Evolutionary conservation across 1,140 invertebrate genomes (phyloP).

Genomic region (Meloidogyne chitwoodi): DNA sequence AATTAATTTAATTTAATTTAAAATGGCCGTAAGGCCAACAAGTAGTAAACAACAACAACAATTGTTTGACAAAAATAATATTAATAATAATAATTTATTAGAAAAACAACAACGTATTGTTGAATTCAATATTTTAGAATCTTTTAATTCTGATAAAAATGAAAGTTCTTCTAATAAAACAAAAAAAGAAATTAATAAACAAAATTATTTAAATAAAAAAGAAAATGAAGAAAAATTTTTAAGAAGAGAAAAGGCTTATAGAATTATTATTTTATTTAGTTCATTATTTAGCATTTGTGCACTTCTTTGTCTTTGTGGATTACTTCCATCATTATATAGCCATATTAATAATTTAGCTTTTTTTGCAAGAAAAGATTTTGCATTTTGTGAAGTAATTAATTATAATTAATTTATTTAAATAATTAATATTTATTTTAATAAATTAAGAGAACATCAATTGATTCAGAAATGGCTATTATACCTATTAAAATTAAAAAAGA

Average conservation of each 20-base stretch:
- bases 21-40: not conserved
- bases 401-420: not conserved
- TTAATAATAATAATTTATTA: not conserved
- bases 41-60: not conserved
- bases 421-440: not conserved
- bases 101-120: not conserved
- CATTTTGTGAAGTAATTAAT: conserved; percentile 51
- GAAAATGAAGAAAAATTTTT: not conserved
- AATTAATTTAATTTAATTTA: not conserved
- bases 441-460: conserved; percentile 31
- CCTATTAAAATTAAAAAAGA: conserved; percentile 26
- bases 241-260: conserved; percentile 43
- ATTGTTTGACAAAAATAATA: not conserved
- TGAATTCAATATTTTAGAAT: not conserved
- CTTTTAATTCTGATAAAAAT: not conserved
- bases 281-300: conserved; percentile 46
- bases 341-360: conserved; percentile 50
- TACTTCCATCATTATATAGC: conserved; percentile 56
- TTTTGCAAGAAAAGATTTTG: conserved; percentile 50
- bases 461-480: conserved; percentile 35
- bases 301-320: conserved; percentile 46
- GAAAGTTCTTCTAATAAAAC: not conserved
- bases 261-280: conserved; percentile 47
- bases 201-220: not conserved
- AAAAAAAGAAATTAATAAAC: not conserved